These are phyloP conservation scores for Anguilla rostrata DNA, from an alignment of 2,113 vertebrate genomes.

Conservation along the genomic window DNA sequence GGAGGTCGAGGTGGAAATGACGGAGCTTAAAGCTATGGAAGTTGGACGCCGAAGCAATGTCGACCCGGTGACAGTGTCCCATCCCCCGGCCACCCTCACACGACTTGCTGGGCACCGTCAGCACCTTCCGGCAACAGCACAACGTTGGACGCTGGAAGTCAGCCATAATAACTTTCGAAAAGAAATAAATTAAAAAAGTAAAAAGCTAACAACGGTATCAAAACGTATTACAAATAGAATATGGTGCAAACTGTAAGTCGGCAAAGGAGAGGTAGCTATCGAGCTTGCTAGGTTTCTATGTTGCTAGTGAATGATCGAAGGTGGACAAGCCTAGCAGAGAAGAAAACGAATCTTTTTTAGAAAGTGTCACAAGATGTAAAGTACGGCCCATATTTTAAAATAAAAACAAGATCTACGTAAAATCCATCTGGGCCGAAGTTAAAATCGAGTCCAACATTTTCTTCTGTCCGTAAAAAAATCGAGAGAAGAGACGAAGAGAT, in stretches of 20 bases:
- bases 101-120: constrained; percentile 55
- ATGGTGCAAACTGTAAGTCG: not conserved
- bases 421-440: constrained; percentile 71
- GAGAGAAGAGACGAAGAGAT: constrained; percentile 7
- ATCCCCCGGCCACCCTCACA: constrained; percentile 53
- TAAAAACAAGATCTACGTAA: constrained; percentile 65
- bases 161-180: constrained; percentile 41
- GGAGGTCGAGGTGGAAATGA: constrained; percentile 86
- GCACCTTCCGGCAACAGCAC: constrained; percentile 83
- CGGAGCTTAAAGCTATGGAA: constrained; percentile 78
- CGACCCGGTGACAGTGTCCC: constrained; percentile 66
- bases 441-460: constrained; percentile 30
- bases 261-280: constrained; percentile 17
- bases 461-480: not conserved
- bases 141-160: constrained; percentile 64
- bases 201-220: constrained; percentile 24
- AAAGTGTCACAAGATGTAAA: not conserved
- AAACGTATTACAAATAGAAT: constrained; percentile 3
- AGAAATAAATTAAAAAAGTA: constrained; percentile 22
- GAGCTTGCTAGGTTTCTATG: constrained; percentile 21
- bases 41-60: constrained; percentile 86
- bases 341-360: not conserved
- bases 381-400: not conserved
- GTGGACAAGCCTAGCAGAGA: constrained; percentile 17
- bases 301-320: constrained; percentile 12